Base-by-base conservation (phyloP, 2,797 vertebrate genomes). In the Pempheris klunzingeri region DNA sequence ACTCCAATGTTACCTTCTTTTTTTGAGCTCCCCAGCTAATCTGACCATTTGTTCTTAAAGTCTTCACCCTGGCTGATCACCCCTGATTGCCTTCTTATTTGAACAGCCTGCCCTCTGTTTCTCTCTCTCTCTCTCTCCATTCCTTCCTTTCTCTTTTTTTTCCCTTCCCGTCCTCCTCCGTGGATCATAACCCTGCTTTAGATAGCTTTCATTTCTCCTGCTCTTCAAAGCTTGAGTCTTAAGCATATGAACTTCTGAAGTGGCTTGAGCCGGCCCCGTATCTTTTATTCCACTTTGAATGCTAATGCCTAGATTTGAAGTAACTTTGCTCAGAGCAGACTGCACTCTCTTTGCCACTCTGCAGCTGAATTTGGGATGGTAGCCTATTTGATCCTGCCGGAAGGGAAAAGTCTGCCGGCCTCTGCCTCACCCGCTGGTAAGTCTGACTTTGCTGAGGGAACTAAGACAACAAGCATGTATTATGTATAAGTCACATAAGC, bases 121-220 rank as follows among this genome's bases (percentile, higher is more conserved):
- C 58, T 57, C 60, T 80, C 38, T 52, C 36, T 74, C 39, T 58
- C 44, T 79, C 76, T 74, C 63, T 83, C 36, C 50, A 17, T 76
- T 59, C 43, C 69, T 13, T 75, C 55, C 53, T 68, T 44, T 74
- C 68, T 78, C 69, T 71, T 55, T 77, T 64, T 55, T 64, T 77
- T 59, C 58, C 58, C 72, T 83, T 52, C 53, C n/a, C n/a, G n/a
- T 43, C 55, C 80, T 71, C 52, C 46, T 88, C 73, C 50, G 28
- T 67, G 84, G 83, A 89, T 92, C 91, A 88, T 88, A 90, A 88
- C 84, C 74, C 80, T 83, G 86, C 89, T 92, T 92, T 88, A 92
- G 87, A 92, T 87, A 86, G 80, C 87, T 92, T 90, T 89, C 65
- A 85, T 83, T 90, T 78, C 76, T 81, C 58, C 38, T 66, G 74